Evolutionary conservation across 2,888 invertebrate species (phyloP).

Genomic region (Hipparchia semele): DNA sequence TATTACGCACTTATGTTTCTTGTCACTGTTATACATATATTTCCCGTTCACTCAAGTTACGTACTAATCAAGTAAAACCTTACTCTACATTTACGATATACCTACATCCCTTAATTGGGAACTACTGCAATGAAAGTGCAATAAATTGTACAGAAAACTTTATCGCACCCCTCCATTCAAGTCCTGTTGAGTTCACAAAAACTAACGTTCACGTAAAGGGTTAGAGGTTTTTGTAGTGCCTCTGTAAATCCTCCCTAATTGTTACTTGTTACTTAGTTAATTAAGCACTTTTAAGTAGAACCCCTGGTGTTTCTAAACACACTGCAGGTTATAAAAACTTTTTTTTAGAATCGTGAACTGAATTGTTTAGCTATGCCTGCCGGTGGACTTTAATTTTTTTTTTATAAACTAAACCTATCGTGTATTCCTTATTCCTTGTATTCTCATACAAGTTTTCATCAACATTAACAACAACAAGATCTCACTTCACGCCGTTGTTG

Average conservation of each 20-base stretch:
- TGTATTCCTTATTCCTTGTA: too few species aligned
- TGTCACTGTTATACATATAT: neutral
- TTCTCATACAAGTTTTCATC: neutral
- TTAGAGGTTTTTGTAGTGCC: slow-evolving; percentile 35
- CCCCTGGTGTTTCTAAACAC: slow-evolving; percentile 5
- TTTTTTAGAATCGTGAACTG: neutral
- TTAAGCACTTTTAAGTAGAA: slow-evolving; percentile 32
- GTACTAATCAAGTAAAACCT: neutral
- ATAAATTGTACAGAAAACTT: slow-evolving; percentile 37
- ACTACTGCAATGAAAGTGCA: slow-evolving; percentile 25
- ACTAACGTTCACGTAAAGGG: slow-evolving; percentile 34
- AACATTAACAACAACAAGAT: slow-evolving; percentile 20
- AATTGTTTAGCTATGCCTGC: too few species aligned
- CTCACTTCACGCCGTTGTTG: slow-evolving; percentile 33
- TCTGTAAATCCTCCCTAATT: slow-evolving; percentile 37
- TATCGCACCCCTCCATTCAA: slow-evolving; percentile 33
- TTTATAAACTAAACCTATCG: too few species aligned
- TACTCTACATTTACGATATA: neutral
- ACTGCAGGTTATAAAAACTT: neutral
- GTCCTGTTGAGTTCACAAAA: slow-evolving; percentile 35
- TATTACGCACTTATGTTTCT: neutral
- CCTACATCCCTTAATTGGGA: slow-evolving; percentile 21
- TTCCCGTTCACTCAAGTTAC: neutral
- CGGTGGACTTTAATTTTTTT: too few species aligned
- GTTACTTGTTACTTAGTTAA: slow-evolving; percentile 36